phyloP scores from a whole-genome alignment of 2,797 vertebrate genomes.

The Cyclopterus lumpus region DNA sequence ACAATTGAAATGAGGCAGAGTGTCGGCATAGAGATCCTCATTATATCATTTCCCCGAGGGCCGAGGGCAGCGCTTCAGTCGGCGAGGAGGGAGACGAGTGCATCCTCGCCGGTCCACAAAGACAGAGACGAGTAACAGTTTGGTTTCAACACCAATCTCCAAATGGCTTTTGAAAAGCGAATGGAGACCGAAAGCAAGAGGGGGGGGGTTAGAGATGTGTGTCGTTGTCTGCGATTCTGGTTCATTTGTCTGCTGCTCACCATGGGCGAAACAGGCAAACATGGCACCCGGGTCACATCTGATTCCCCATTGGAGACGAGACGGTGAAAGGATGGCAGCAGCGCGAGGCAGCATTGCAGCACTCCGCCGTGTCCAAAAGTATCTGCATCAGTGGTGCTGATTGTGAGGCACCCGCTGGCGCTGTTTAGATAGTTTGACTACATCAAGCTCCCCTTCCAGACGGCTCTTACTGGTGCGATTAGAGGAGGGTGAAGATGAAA shows the following conservation, averaged over 20 bases:
- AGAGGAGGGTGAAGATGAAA: constrained; percentile 84
- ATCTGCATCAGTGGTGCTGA: constrained; percentile 82
- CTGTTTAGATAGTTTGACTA: constrained; percentile 87
- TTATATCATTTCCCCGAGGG: constrained; percentile 83
- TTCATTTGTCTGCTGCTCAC: constrained; percentile 77
- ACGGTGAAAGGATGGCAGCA: constrained; percentile 76
- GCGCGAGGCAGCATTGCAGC: constrained; percentile 72
- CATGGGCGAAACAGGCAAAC: constrained; percentile 74
- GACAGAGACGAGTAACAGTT: constrained; percentile 65
- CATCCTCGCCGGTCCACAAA: constrained; percentile 59
- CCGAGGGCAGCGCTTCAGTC: constrained; percentile 70
- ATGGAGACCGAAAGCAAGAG: constrained; percentile 34
- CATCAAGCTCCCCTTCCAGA: constrained; percentile 83
- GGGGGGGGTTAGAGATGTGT: constrained; percentile 47
- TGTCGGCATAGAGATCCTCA: constrained; percentile 81
- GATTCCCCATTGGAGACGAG: constrained; percentile 75
- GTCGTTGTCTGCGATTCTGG: constrained; percentile 63
- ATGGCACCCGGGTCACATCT: constrained; percentile 77
- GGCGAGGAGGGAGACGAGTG: constrained; percentile 62
- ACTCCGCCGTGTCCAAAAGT: constrained; percentile 76
- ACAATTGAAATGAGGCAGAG: constrained; percentile 86
- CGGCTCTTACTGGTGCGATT: constrained; percentile 84
- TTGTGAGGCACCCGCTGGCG: constrained; percentile 81
- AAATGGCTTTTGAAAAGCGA: constrained; percentile 61
- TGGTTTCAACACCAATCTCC: constrained; percentile 67